Base-by-base conservation (phyloP, 2,797 vertebrate species). In the Sebastes matsubarae region DNA sequence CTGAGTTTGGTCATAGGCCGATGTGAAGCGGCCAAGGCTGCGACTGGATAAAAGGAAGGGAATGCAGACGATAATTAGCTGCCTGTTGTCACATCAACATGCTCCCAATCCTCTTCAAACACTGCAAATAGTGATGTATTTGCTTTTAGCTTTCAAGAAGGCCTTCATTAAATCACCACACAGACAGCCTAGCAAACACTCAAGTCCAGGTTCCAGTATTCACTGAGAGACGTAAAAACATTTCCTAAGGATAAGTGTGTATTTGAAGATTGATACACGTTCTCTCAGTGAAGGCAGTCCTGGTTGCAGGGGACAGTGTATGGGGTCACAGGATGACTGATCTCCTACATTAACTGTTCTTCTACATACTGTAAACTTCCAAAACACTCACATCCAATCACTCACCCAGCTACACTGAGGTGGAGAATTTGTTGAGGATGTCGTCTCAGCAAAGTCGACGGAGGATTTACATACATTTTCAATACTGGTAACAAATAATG, bases 1-100 rank as follows among this genome's bases (percentile, higher is more conserved):
- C 92, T 99, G 97, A 88, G 95, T 91, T 94, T 98, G 98, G 81
- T 99, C 97, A 16, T 99, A 99, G n/a, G 70, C 93, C 65, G 97
- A 97, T 4, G 95, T 78, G 92, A 98, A 99, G 88, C 98, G 97
- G 88, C 87, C 96, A 78, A 96, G 93, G 80, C 95, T 97, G 94
- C 97, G 96, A 81, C 97, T 98, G 93, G 57, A 89, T 11, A 55
- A 24, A 60, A 63, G 12, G 25, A 77, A 78, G 61, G 75, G 46
- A 78, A 85, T 8, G 38, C 14, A 79, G 69, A 71, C 18, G 11
- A 71, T 38, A 24, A 36, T 92, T 70, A 89, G 76, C 50, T 13
- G 22, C 34, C 55, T 25, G 59, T 13, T 25, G 55, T 38, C 27
- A 74, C 25, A 42, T 36, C 42, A 75, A 29, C 32, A 59, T 1